Evolutionary conservation across 1,140 invertebrate genomes (phyloP), one percentile per base, ranked within the genome.

Genomic region (Caenorhabditis inopinata): DNA sequence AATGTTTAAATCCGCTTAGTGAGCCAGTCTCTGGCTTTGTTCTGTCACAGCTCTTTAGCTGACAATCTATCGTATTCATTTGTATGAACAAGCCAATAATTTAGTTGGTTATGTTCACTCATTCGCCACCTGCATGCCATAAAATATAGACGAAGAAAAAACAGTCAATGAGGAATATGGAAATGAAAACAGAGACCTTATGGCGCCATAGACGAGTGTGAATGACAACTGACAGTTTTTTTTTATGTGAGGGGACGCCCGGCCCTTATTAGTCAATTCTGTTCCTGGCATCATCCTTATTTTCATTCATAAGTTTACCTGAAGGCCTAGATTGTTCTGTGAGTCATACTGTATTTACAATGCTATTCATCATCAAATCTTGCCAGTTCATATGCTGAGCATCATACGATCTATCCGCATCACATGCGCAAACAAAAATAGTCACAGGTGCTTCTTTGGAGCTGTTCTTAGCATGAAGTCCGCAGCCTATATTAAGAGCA

Each of bases 121-220:
- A 6, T 18, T 14, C 32, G 27, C 58, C 58, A 68, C 58, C 58
- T 68, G 58, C 58, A 38, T 9, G 11, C 58, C 21, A 68, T 68
- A 68, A 68, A 68, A 16, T 32, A 42, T 35, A 21, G 5, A 68
- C n/a, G 21, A 16, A 18, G 4, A 68, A 68, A 68, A 68, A 68
- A 68, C 58, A 38, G 58, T 68, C 58, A 68, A 29, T 68, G 58
- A 68, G 25, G n/a, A 68, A 68, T 68, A 68, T 58, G 5, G 58
- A 68, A 68, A 68, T 68, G 58, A 68, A 68, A 68, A 68, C 58
- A 68, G 58, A 68, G 58, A 68, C 58, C 58, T 68, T 68, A 68
- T 68, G 58, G 58, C 58, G 58, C 58, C 58, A 68, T 35, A 68
- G 58, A 68, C 58, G 58, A 9, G 32, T 68, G 58, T 68, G 58